Evolutionary conservation across 2,113 vertebrate species (phyloP), one percentile per base, ranked within the genome.

Genomic region (Labrus mixtus): DNA sequence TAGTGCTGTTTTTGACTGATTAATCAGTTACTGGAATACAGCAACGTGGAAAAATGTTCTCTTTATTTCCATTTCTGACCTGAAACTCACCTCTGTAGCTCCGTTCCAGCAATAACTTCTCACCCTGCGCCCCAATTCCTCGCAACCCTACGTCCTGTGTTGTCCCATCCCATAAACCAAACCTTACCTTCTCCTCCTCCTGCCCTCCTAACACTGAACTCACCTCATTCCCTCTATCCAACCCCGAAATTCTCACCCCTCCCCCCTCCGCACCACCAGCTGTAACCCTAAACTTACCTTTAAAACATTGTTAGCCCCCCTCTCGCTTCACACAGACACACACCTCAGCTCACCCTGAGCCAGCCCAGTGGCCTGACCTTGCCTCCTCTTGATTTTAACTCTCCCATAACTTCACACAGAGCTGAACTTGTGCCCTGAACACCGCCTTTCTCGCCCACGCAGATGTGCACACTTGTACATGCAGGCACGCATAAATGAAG

Each of bases 331-430:
- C 48, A 62, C 63, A 61, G 11, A 55, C 55, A 39, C 63, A 86
- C 85, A 79, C 68, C 68, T 84, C 68, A 33, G 74, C 77, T 73
- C 57, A 77, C 69, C 69, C 73, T 23, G 12, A 46, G 20, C 54
- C 51, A 4, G 48, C 69, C 78, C 68, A 59, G 64, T 61, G 79
- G 33, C 85, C 84, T 84, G 84, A 85, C 85, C 83, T 84, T 16
- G 73, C 76, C 89, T 84, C 75, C 82, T 74, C 76, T 65, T 37
- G 20, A 36, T 73, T 86, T 87, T 79, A 86, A 82, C 68, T 90
- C 88, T 83, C 82, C 76, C 79, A 79, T 89, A 90, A 92, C 90
- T 86, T 90, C 87, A 85, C 89, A 87, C 84, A 3, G 64, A 59
- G 75, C 64, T 88, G 85, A 90, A 89, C 88, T 76, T 4, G 22